Evolutionary conservation across 2,113 vertebrate species (phyloP).

Genomic region (Osmerus eperlanus): DNA sequence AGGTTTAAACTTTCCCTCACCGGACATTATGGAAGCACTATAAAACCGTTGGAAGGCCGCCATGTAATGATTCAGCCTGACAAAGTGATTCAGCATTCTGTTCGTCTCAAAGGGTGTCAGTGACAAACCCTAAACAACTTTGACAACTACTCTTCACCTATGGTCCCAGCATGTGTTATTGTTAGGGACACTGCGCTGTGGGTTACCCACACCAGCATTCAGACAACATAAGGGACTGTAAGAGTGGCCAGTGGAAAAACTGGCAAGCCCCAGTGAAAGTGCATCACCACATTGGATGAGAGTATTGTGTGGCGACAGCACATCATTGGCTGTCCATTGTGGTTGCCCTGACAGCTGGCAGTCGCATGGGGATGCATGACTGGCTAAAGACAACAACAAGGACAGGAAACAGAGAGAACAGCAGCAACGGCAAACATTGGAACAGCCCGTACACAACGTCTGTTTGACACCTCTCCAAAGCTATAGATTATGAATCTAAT

Average conservation of each 20-base stretch:
- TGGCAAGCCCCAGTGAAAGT: constrained; percentile 45
- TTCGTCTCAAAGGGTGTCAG: constrained; percentile 17
- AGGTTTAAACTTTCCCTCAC: too few relatives aligned
- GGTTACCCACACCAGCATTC: not conserved
- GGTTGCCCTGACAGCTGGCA: constrained; percentile 46
- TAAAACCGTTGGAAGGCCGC: constrained; percentile 51
- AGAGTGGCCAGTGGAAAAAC: constrained; percentile 42
- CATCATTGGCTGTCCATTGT: constrained; percentile 42
- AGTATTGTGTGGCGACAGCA: constrained; percentile 29
- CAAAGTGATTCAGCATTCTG: constrained; percentile 66
- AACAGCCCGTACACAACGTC: constrained; percentile 21
- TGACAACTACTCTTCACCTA: not conserved
- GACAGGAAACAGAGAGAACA: constrained; percentile 53
- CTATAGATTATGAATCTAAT: not conserved
- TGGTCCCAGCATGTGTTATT: too few relatives aligned
- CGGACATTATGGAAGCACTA: constrained; percentile 18
- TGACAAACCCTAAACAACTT: not conserved
- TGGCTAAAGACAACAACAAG: constrained; percentile 50
- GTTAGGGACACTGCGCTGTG: too few relatives aligned
- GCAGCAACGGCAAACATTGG: constrained; percentile 37
- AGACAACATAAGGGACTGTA: constrained; percentile 3
- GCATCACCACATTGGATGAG: constrained; percentile 33
- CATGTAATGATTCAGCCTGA: constrained; percentile 51
- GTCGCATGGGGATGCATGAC: constrained; percentile 46
- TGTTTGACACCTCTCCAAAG: not conserved